Conservation (phyloP, 2,797 vertebrate genomes). For the Geotrypetes seraphini region DNA sequence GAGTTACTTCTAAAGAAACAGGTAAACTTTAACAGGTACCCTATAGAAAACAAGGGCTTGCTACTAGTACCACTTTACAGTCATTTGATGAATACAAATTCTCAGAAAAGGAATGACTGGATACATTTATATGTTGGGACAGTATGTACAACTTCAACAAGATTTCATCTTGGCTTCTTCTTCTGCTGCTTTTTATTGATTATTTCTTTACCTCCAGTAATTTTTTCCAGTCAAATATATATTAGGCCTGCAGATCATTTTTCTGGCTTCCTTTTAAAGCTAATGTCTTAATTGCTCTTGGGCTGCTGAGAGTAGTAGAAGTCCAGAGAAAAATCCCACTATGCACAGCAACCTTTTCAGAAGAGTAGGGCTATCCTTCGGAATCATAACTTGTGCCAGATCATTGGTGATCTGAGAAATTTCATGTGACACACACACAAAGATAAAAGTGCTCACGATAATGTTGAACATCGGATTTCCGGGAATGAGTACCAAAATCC, state of each 20-base stretch:
- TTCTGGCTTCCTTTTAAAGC: not conserved
- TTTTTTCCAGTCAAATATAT: constrained; percentile 22
- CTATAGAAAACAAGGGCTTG: constrained; percentile 40
- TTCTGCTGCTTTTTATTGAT: not conserved
- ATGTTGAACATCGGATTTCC: constrained; percentile 86
- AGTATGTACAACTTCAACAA: constrained; percentile 30
- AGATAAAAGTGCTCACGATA: constrained; percentile 93
- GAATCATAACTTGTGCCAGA: constrained; percentile 85
- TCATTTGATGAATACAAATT: no score
- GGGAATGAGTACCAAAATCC: constrained; percentile 88
- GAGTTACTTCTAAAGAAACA: constrained; percentile 18
- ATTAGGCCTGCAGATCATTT: constrained; percentile 24
- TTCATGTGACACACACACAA: constrained; percentile 95
- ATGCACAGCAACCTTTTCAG: constrained; percentile 70
- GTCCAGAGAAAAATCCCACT: constrained; percentile 57
- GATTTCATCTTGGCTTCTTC: constrained; percentile 16
- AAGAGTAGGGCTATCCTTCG: constrained; percentile 79
- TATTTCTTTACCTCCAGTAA: constrained; percentile 19
- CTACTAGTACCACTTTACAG: constrained; percentile 40
- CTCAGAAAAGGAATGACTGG: constrained; percentile 9
- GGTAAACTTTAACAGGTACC: constrained; percentile 35
- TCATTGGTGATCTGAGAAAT: constrained; percentile 94
- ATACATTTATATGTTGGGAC: constrained; percentile 25
- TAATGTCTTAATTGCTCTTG: constrained; percentile 47
- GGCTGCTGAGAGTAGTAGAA: constrained; percentile 61